Percentiles rank a stretch among this genome's conserved stretches.
These are phyloP conservation scores for Blastobasis lacticolella DNA, from an alignment of 2,888 invertebrate species.

Conservation along the genomic window DNA sequence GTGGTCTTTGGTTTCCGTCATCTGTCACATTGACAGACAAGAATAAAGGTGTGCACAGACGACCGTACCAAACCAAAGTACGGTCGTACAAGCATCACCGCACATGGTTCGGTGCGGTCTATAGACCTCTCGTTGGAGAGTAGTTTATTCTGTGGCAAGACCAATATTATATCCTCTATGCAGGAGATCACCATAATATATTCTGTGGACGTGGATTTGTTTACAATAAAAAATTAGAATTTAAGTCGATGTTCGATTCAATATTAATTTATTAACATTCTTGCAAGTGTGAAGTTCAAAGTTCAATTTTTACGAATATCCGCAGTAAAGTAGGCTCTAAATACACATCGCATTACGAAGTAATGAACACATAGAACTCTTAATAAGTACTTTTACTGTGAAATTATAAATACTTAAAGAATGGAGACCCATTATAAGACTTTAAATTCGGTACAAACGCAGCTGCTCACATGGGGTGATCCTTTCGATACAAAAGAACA, in stretches of 20 bases:
- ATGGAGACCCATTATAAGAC: background rate
- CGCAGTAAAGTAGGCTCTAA: slow-evolving; percentile 6
- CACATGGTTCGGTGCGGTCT: too few relatives aligned
- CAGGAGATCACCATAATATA: too few relatives aligned
- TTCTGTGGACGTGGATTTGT: too few relatives aligned
- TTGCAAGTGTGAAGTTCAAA: too few relatives aligned
- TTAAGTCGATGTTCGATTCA: too few relatives aligned
- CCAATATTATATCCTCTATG: slow-evolving; percentile 6
- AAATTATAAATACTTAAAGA: background rate
- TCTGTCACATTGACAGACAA: too few relatives aligned
- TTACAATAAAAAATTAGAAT: too few relatives aligned
- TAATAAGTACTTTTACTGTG: too few relatives aligned
- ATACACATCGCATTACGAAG: slow-evolving; percentile 15
- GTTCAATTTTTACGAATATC: too few relatives aligned
- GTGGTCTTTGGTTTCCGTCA: too few relatives aligned
- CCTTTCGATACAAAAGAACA: slow-evolving; percentile 72
- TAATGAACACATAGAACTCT: slow-evolving; percentile 9
- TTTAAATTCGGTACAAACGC: slow-evolving; percentile 80
- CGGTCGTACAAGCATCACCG: background rate
- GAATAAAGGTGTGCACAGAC: slow-evolving; percentile 3
- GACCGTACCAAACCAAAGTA: slow-evolving; percentile 2
- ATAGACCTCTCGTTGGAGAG: too few relatives aligned
- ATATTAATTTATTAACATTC: too few relatives aligned
- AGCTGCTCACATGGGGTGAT: slow-evolving; percentile 82
- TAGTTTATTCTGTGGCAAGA: slow-evolving; percentile 5